Percentiles rank a stretch among this genome's conserved stretches.
These are phyloP conservation scores for Cavia porcellus DNA, from an alignment of 2,113 vertebrate species.

Conservation along the genomic window DNA sequence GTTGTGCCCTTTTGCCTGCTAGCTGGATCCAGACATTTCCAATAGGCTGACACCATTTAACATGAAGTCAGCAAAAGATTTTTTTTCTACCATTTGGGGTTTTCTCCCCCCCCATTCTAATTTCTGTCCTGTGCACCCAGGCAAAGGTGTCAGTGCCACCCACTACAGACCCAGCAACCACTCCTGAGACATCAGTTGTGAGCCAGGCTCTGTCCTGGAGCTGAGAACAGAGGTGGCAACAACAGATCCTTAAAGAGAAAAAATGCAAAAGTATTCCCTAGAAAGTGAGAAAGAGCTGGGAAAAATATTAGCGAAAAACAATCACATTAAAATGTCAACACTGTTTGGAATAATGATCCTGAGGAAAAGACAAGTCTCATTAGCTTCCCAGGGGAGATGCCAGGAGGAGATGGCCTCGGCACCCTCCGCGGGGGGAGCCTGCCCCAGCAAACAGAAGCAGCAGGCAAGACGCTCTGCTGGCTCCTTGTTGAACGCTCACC, in stretches of 20 bases:
- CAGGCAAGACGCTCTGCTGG: rapidly evolving
- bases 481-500: too few relatives aligned
- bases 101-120: not conserved
- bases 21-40: not conserved
- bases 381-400: not conserved
- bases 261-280: not conserved
- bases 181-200: rapidly evolving
- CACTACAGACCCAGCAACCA: rapidly evolving
- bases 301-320: not conserved
- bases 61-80: not conserved
- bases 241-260: not conserved
- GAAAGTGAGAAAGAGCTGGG: not conserved
- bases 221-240: not conserved
- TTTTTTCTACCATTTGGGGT: too few relatives aligned
- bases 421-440: rapidly evolving
- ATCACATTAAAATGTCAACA: not conserved
- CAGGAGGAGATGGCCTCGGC: rapidly evolving
- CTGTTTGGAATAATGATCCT: not conserved
- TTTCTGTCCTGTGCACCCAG: too few relatives aligned
- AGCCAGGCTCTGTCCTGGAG: not conserved
- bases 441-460: not conserved
- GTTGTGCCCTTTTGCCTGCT: not conserved
- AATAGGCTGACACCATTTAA: not conserved
- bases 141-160: not conserved
- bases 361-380: not conserved